Conservation (phyloP, 2,113 vertebrate species). For the Dryoscopus gambensis region DNA sequence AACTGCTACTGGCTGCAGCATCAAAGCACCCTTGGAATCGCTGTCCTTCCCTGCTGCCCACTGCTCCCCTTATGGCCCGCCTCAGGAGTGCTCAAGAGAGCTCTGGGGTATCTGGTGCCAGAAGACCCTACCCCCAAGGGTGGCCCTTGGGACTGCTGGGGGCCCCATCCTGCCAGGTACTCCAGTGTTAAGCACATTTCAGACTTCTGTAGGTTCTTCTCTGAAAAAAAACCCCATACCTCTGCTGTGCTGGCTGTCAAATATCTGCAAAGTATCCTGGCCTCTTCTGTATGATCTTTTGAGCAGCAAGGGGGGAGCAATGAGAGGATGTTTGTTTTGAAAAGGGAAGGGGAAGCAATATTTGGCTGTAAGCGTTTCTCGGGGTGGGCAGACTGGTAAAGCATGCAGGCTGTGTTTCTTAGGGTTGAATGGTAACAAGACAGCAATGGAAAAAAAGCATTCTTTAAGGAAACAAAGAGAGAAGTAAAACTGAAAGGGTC, state of each 20-base stretch:
- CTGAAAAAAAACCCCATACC: rapidly evolving
- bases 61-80: not conserved
- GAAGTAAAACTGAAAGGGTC: conserved; percentile 20
- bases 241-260: not conserved
- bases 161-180: rapidly evolving
- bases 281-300: not conserved
- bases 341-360: not conserved
- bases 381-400: not conserved
- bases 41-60: not conserved
- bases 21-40: not conserved
- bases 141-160: not conserved
- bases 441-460: conserved; percentile 16
- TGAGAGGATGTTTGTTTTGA: not conserved
- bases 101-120: not conserved
- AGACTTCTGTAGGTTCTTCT: not conserved
- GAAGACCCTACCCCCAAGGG: not conserved
- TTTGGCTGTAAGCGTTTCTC: not conserved
- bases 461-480: conserved; percentile 30
- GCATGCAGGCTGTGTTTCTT: not conserved
- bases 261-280: not conserved
- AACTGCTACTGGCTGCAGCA: not conserved
- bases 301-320: not conserved
- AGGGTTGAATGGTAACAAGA: not conserved
- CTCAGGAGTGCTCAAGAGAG: not conserved
- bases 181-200: not conserved